phyloP scores from a whole-genome alignment of 2,113 vertebrate genomes.

The Copsychus sechellarum region DNA sequence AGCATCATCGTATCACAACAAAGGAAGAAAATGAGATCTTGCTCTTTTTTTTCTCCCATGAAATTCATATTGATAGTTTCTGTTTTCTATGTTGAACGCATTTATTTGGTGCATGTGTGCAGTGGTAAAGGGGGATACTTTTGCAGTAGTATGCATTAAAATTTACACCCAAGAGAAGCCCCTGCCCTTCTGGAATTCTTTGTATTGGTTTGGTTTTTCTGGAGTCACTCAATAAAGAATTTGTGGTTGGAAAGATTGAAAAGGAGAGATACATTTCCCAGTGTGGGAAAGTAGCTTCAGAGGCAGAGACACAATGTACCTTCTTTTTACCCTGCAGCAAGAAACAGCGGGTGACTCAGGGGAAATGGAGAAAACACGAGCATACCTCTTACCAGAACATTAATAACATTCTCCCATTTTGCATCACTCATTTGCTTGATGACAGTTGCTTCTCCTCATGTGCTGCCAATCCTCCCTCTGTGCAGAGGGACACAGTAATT shows the following conservation, averaged over 20 bases:
- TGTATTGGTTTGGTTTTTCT: background rate
- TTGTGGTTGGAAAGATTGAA: conserved; percentile 31
- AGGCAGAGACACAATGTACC: background rate
- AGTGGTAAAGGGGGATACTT: background rate
- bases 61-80: conserved; percentile 46
- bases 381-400: background rate
- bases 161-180: conserved; percentile 1
- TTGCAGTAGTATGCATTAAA: background rate
- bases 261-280: background rate
- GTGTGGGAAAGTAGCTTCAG: background rate
- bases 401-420: background rate
- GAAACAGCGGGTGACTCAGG: background rate
- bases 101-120: conserved; percentile 22
- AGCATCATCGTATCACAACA: background rate
- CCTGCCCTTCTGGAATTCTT: conserved; percentile 7
- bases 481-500: background rate
- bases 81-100: background rate
- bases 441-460: background rate
- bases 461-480: background rate
- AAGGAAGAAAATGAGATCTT: conserved; percentile 48
- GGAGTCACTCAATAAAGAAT: background rate
- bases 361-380: background rate
- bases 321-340: background rate
- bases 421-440: background rate
- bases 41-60: background rate